Conservation (phyloP, 2,113 vertebrate species). For the Lampris incognitus region DNA sequence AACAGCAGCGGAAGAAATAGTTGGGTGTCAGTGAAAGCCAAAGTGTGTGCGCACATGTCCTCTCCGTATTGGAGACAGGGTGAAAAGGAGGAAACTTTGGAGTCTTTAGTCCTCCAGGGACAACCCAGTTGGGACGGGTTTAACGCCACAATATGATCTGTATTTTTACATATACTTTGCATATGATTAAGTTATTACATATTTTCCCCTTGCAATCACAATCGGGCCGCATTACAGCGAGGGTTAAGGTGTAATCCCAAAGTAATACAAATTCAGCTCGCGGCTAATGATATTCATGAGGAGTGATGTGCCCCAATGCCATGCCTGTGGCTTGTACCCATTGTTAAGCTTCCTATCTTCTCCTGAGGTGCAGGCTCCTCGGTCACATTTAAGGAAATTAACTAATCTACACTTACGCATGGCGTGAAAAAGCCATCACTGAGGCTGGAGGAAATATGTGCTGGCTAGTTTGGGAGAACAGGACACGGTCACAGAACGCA, state of each 20-base stretch:
- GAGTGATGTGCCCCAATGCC: constrained; percentile 61
- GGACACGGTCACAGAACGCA: not conserved
- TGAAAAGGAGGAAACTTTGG: not conserved
- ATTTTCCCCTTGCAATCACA: constrained; percentile 73
- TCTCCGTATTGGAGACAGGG: not conserved
- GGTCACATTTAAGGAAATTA: constrained; percentile 66
- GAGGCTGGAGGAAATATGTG: constrained; percentile 26
- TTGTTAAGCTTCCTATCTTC: constrained; percentile 68
- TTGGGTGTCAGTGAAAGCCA: not conserved
- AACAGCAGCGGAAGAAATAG: not conserved
- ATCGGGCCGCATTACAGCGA: constrained; percentile 70
- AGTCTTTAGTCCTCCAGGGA: constrained; percentile 38
- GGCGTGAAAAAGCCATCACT: constrained; percentile 24
- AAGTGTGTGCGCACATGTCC: not conserved
- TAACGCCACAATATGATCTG: constrained; percentile 71
- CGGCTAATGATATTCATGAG: constrained; percentile 84
- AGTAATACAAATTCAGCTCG: constrained; percentile 77
- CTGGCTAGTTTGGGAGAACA: not conserved
- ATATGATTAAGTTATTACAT: constrained; percentile 78
- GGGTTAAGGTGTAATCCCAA: constrained; percentile 77
- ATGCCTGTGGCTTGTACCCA: constrained; percentile 68
- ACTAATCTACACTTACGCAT: constrained; percentile 61
- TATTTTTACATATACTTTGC: constrained; percentile 80
- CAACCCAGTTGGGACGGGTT: constrained; percentile 53
- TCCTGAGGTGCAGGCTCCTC: constrained; percentile 52